Evolutionary conservation across 2,797 vertebrate species (phyloP).

Genomic region (Malurus splendens): DNA sequence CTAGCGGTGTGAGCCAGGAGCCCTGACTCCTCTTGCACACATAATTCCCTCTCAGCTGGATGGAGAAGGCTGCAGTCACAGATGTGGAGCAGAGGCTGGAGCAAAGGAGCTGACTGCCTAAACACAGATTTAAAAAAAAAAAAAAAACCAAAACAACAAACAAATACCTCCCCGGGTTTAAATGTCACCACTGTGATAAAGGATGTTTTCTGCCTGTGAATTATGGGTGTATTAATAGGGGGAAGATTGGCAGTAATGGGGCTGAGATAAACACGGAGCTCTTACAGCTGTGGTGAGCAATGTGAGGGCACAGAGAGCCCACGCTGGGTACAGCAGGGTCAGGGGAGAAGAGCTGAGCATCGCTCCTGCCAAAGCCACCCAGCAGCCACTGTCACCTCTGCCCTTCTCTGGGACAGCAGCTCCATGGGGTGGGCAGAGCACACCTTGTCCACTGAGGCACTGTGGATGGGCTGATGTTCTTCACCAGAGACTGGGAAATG

Average conservation of each 20-base stretch:
- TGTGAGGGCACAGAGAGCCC: rapidly evolving
- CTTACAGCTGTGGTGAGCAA: neutral
- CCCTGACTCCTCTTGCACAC: constrained; percentile 44
- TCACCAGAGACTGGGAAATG: neutral
- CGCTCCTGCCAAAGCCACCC: neutral
- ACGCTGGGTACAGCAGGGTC: rapidly evolving
- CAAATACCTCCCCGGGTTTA: neutral
- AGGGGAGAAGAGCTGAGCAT: neutral
- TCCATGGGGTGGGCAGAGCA: neutral
- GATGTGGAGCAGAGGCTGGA: neutral
- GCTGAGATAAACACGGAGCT: neutral
- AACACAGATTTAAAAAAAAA: neutral
- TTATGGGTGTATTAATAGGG: neutral
- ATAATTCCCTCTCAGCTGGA: constrained; percentile 57
- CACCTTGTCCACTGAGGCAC: neutral
- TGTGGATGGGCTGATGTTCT: neutral
- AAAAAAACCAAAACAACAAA: neutral
- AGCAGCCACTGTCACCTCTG: rapidly evolving
- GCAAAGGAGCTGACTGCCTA: neutral
- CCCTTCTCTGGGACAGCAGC: neutral
- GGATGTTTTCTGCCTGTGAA: neutral
- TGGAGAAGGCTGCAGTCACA: neutral
- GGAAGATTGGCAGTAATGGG: neutral
- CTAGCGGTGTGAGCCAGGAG: constrained; percentile 15
- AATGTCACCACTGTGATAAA: neutral